Evolutionary conservation across 2,797 vertebrate species (phyloP), one percentile per base, ranked within the genome.

Genomic region (Enteromius thamalakanensis): DNA sequence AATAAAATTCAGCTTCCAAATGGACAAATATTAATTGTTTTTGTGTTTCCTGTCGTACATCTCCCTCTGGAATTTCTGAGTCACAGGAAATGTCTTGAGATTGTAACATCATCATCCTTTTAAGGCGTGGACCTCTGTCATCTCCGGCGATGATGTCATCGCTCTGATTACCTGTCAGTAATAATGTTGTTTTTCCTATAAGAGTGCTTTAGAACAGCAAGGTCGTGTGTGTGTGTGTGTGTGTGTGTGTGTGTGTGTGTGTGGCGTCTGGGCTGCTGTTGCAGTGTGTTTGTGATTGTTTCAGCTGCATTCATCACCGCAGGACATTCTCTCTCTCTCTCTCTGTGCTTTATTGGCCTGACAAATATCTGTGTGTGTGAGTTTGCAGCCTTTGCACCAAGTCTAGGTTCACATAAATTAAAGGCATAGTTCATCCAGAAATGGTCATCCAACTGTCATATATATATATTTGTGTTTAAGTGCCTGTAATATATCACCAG

Each of bases 81-180:
- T 83, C 78, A 81, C n/a, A 14, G n/a, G 21, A 55, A 58, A 21
- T 40, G 47, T 3, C 4, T 68, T 62, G 23, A 47, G 62, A 79
- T 82, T 68, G 67, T 72, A 62, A 79, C 12, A 6, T 42, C 42
- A 70, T 40, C 67, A 14, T 45, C 40, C 6, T 23, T n/a, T 15
- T 17, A 19, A 49, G n/a, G n/a, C 0, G 2, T 6, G 0, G 42
- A 34, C 7, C 8, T 11, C 21, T 40, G 17, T 53, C 19, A 37
- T 51, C 67, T 80, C 53, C 3, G 3, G 9, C 34, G 64, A 82
- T 67, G 80, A 68, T 68, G 42, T 68, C 77, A 68, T 51, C 29
- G 14, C 60, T 78, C 42, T 9, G 47, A 17, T 51, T 12, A n/a
- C 23, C 1, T 49, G 29, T 37, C 21, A 49, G 45, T 23, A 23